Evolutionary conservation across 2,888 invertebrate genomes (phyloP), one percentile per base, ranked within the genome.

Genomic region (Pyrochroa serraticornis): DNA sequence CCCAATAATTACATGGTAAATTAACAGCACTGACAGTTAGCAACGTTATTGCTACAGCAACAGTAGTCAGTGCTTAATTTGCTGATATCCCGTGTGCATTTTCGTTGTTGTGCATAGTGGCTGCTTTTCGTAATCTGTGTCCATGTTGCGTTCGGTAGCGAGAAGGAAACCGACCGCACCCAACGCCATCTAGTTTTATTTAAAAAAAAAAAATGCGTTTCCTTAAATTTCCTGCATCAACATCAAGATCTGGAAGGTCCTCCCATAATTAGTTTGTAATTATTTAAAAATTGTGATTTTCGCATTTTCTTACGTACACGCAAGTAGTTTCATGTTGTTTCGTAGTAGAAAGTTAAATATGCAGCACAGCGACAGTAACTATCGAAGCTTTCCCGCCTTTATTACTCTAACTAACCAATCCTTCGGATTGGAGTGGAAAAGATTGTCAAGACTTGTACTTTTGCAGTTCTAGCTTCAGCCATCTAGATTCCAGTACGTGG

Each of bases 401-500:
- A 22, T 22, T 22, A 5, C 22, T 22, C 5, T 2, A 22, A 22
- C 22, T 22, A 22, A 22, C 22, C 22, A 22, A 22, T 5, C 22
- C 22, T 22, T 22, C 22, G 22, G 22, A 5, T 22, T 22, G 22
- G 22, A 22, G 22, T n/a, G n/a, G 5, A 32, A 43, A 13, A 10
- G 5, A 32, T n/a, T 10, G 9, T 46, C n/a, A 7, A n/a, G 1
- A 14, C 33, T 46, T 6, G 30, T 54, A 39, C 47, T 60, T 9
- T 81, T 82, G 51, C 80, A 92, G 91, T 78, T 90, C 90, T 61
- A 93, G 92, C 79, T 88, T 92, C 77, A 91, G 91, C 73, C 92
- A 93, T 80, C 81, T 92, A 77, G 93, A 93, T 77, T 85, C 89
- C 1, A 92, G 91, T 63, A 90, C 89, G 0, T 92, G 93, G 87